phyloP scores from a whole-genome alignment of 2,888 invertebrate species.

The Callosobruchus maculatus region DNA sequence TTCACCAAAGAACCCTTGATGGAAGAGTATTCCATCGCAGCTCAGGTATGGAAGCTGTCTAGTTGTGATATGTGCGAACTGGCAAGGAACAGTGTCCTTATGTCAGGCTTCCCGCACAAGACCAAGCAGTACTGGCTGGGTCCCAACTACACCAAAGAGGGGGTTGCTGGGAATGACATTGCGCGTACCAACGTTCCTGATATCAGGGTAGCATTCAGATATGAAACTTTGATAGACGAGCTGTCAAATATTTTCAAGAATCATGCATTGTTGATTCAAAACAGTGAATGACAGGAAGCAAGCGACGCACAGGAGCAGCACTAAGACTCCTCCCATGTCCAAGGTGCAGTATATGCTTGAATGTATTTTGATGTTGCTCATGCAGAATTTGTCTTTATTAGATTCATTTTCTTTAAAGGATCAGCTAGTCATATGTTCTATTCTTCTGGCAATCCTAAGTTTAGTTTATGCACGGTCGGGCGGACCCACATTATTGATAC shows the following conservation, averaged over 20 bases:
- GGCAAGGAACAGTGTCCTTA: slow-evolving; percentile 91
- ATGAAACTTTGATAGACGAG: slow-evolving; percentile 91
- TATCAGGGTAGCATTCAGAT: slow-evolving; percentile 92
- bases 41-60: slow-evolving; percentile 98
- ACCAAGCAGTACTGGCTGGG: slow-evolving; percentile 98
- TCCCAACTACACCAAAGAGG: slow-evolving; percentile 92
- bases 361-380: too few species aligned
- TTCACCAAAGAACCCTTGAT: slow-evolving; percentile 99
- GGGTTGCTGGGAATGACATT: slow-evolving; percentile 97
- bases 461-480: too few species aligned
- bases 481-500: too few species aligned
- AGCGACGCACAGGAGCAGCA: slow-evolving; percentile 3
- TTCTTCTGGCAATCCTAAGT: too few species aligned
- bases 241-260: slow-evolving; percentile 82
- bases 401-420: too few species aligned
- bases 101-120: slow-evolving; percentile 97
- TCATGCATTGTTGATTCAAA: slow-evolving; percentile 5
- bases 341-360: too few species aligned
- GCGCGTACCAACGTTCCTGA: slow-evolving; percentile 96
- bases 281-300: background rate
- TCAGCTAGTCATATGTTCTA: too few species aligned
- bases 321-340: too few species aligned
- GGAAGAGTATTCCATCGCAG: slow-evolving; percentile 99
- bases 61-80: slow-evolving; percentile 99
- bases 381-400: too few species aligned